Base-by-base conservation (phyloP, 2,113 vertebrate species). In the Salvelinus alpinus region DNA sequence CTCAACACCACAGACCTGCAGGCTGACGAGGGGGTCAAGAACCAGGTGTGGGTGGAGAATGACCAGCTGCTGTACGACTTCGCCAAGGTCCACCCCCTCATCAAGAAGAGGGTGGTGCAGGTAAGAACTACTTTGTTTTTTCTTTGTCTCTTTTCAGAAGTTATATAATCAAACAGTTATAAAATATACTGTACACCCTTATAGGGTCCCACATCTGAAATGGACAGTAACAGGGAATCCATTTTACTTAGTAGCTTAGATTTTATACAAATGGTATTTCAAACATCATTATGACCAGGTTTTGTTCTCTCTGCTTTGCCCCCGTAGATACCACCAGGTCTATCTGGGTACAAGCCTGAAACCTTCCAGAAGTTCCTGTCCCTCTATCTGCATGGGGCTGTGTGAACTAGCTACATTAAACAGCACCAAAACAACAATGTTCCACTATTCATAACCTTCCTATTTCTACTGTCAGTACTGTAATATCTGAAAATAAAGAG, bases 341-440 rank as follows among this genome's bases (percentile, higher is more conserved):
- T 98, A 14, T 75, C 88, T 68, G 96, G 94, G 86, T 96, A 96
- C 92, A 93, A 94, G 76, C 94, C 96, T 57, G 94, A 95, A 80
- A 95, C 93, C 3, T 99, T 99, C 93, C 93, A 80, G 85, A 99
- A 96, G 92, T 98, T 99, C 89, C 90, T 99, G 91, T 93, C 96
- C 20, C 88, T 99, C 76, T 97, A 96, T 90, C 88, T 99, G 70
- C 93, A 99, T 0, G 96, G 97, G 78, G 92, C 92, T 16, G 87
- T 88, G 44, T 94, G 87, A 95, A 11, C 59, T 62, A 62, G 14
- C 54, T 57, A 22, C 68, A 70, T 38, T 51, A 51, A 29, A 57
- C 20, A 22, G 13, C 11, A 62, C 8, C 7, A 62, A n/a, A 62
- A 62, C 2, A 22, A n/a, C 7, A 62, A 24, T 57, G 14, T 20